These are phyloP conservation scores for Hyles lineata DNA, from an alignment of 2,888 invertebrate genomes.

Conservation along the genomic window DNA sequence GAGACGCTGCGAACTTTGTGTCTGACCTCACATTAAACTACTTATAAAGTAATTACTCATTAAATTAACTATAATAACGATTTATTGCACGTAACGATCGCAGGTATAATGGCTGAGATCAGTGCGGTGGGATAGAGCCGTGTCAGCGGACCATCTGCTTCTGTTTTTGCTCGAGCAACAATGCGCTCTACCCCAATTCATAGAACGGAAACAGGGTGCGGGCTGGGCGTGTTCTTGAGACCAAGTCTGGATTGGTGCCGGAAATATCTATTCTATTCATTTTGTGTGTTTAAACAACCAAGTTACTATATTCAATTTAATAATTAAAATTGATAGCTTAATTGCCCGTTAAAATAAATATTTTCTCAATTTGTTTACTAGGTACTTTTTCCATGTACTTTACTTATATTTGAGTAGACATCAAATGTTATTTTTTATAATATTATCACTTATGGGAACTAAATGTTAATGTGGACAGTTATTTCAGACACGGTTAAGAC, in stretches of 20 bases:
- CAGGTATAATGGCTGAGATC: constrained; percentile 2
- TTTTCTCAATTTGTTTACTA: too few species aligned
- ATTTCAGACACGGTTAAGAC: constrained; percentile 31
- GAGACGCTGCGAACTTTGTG: constrained; percentile 60
- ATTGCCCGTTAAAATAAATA: background rate
- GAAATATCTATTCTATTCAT: constrained; percentile 65
- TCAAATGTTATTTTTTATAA: background rate
- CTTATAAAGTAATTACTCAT: constrained; percentile 58
- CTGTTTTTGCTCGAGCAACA: constrained; percentile 65
- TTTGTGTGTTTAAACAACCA: constrained; percentile 35
- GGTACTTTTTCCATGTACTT: too few species aligned
- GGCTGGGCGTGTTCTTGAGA: constrained; percentile 78
- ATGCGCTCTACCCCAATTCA: constrained; percentile 68
- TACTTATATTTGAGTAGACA: background rate
- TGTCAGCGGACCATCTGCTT: constrained; percentile 53
- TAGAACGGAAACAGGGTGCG: constrained; percentile 78
- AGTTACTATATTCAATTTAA: background rate
- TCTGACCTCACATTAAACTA: constrained; percentile 58
- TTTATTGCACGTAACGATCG: constrained; percentile 22
- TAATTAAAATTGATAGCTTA: background rate
- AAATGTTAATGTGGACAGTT: constrained; percentile 26
- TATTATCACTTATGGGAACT: constrained; percentile 15
- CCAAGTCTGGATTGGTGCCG: constrained; percentile 62
- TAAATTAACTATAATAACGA: constrained; percentile 49
- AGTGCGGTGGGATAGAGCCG: constrained; percentile 2